A percentile compares a stretch with the other conserved stretches of the same genome.
Evolutionary conservation across 2,888 invertebrate species (phyloP).

Genomic region (Allacma fusca): DNA sequence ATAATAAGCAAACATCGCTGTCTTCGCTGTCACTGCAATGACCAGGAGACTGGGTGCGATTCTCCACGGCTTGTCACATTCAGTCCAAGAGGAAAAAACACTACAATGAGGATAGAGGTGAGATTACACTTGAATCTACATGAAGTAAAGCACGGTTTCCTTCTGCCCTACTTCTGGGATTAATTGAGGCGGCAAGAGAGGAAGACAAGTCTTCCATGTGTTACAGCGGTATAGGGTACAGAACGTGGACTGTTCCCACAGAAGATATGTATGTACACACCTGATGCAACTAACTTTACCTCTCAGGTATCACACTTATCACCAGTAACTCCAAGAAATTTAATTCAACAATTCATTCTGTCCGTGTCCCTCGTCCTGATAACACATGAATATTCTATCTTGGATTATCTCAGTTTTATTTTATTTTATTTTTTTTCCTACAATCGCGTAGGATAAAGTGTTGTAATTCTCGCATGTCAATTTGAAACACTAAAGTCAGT

Average conservation of each 20-base stretch:
- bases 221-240: neutral
- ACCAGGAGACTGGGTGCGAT: slow-evolving; percentile 16
- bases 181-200: slow-evolving; percentile 16
- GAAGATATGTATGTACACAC: neutral
- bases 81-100: neutral
- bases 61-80: slow-evolving; percentile 16
- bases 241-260: no score
- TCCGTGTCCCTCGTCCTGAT: neutral
- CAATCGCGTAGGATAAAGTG: no score
- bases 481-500: no score
- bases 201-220: slow-evolving; percentile 1
- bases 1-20: neutral
- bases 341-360: slow-evolving; percentile 2
- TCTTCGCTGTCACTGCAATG: slow-evolving; percentile 1
- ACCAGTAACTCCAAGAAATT: neutral
- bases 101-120: neutral
- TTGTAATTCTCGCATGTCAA: no score
- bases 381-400: neutral
- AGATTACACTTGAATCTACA: slow-evolving; percentile 12
- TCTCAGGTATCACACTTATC: neutral
- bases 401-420: no score
- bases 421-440: no score
- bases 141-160: slow-evolving; percentile 16
- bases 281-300: neutral
- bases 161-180: slow-evolving; percentile 7